Conservation (phyloP, 2,113 vertebrate genomes). For the Cyanistes caeruleus region DNA sequence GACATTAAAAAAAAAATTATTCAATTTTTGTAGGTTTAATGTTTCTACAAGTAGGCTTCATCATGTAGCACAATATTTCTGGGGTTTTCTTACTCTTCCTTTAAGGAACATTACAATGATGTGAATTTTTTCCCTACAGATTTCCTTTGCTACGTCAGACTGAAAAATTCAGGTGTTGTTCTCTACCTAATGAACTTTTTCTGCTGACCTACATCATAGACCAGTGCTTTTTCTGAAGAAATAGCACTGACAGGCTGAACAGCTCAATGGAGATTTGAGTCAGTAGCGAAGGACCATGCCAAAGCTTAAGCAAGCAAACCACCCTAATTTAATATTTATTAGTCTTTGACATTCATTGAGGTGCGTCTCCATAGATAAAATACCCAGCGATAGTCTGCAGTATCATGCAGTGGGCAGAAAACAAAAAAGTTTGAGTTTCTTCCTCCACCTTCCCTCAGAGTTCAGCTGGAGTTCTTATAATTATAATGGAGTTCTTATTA, state of each 20-base stretch:
- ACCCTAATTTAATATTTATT: slow-evolving; percentile 30
- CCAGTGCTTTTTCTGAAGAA: not conserved
- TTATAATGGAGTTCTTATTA: not conserved
- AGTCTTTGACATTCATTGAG: slow-evolving; percentile 1
- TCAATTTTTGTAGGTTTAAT: not conserved
- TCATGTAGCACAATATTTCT: not conserved
- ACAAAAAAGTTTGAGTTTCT: not conserved
- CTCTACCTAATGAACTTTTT: not conserved
- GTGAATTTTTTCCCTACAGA: not conserved
- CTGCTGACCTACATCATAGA: not conserved
- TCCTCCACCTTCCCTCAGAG: not conserved
- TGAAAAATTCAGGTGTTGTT: not conserved
- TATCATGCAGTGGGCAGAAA: not conserved
- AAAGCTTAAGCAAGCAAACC: slow-evolving; percentile 18
- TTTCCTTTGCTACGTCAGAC: not conserved
- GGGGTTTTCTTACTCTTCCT: not conserved
- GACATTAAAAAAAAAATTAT: not conserved
- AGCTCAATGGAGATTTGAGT: not conserved
- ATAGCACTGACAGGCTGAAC: not conserved
- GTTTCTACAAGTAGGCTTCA: not conserved
- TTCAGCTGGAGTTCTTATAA: not conserved
- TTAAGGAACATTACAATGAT: not conserved
- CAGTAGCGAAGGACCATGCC: not conserved
- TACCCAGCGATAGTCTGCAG: not conserved
- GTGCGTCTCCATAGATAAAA: not conserved